Evolutionary conservation across 1,140 invertebrate genomes (phyloP), one percentile per base, ranked within the genome.

Genomic region (Drosophila punjabiensis): DNA sequence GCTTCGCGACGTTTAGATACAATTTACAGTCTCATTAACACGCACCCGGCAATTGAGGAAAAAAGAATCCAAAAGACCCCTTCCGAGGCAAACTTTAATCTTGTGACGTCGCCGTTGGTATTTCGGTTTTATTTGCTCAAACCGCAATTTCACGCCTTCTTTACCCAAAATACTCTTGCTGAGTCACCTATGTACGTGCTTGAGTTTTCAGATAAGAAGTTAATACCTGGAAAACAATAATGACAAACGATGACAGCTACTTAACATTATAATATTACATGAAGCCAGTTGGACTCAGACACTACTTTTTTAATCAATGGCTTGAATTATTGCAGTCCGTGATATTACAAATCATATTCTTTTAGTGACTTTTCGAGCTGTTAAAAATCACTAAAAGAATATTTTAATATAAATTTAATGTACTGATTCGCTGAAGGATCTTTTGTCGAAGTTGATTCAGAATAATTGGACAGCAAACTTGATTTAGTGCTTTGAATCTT

Each of bases 21-120:
- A 64, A 53, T 77, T 77, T 68, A 77, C 75, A 67, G n/a, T 48
- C 48, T 67, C 45, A 77, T 77, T 77, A 77, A 58, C 75, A 77
- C 62, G 28, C 37, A 39, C 33, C n/a, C 55, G 75, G 60, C 47
- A 77, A 68, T 76, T 30, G 53, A 53, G 35, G 20, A 18, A 43
- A 55, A 52, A 52, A 56, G 9, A 56, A 50, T 32, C 41, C 18
- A 16, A 32, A 47, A 43, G 28, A 41, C 33, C 28, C 28, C 28
- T 63, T 56, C 33, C 14, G 30, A 62, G 58, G 58, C 37, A 66
- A 61, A 28, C 14, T 4, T 24, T 50, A 41, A 41, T 50, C 61
- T 65, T 58, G 55, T 77, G 75, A 77, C 75, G 75, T 77, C 74
- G 53, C 33, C 33, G 10, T 41, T 33, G 28, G 32, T 63, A 33